Evolutionary conservation across 2,888 invertebrate species (phyloP).

Genomic region (Apeira syringaria): DNA sequence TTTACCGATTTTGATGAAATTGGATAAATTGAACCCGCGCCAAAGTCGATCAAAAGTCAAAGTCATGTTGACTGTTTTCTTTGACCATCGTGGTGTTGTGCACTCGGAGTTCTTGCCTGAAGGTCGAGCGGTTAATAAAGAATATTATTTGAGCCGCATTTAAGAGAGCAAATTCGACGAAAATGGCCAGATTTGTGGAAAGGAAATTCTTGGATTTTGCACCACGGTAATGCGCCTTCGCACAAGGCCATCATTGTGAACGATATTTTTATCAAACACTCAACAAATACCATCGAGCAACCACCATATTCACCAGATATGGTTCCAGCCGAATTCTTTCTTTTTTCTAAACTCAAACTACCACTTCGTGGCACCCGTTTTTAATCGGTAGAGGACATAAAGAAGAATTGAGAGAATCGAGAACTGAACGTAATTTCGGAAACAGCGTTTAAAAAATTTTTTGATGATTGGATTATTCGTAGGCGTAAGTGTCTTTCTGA

Average conservation of each 20-base stretch:
- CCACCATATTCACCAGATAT: not conserved
- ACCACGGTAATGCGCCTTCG: conserved; percentile 10
- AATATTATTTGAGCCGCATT: conserved; percentile 6
- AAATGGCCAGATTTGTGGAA: conserved; percentile 9
- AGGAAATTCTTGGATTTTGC: conserved; percentile 15
- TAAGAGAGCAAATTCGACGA: conserved; percentile 10
- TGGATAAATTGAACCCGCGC: too few species aligned
- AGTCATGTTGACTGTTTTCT: conserved; percentile 21
- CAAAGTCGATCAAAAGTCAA: conserved; percentile 12
- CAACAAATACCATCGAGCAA: conserved; percentile 6
- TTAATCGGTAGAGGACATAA: too few species aligned
- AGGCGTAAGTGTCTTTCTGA: too few species aligned
- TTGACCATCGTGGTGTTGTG: conserved; percentile 17
- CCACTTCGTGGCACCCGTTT: not conserved
- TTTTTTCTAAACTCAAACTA: not conserved
- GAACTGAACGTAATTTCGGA: too few species aligned
- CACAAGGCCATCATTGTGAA: conserved; percentile 4
- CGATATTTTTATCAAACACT: conserved; percentile 7
- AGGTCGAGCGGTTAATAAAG: conserved; percentile 8
- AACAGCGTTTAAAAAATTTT: too few species aligned
- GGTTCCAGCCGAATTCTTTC: too few species aligned
- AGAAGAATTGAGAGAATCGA: too few species aligned
- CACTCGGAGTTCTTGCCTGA: conserved; percentile 13
- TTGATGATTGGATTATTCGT: too few species aligned
- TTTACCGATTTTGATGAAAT: too few species aligned